phyloP scores from a whole-genome alignment of 2,888 invertebrate species.

The Aporophyla nigra region DNA sequence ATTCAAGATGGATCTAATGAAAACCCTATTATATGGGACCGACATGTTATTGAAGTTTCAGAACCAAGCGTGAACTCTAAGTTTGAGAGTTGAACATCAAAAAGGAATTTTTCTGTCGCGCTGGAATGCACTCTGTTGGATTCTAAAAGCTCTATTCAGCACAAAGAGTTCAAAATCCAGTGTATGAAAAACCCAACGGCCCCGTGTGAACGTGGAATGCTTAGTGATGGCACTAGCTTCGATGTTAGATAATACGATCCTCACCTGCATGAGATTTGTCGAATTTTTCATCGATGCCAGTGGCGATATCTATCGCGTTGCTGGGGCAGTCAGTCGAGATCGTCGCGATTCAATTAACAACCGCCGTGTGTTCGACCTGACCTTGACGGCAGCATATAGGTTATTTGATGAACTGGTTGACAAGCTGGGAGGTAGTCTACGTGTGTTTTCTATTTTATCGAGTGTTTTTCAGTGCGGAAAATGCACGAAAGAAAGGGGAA shows the following conservation, averaged over 20 bases:
- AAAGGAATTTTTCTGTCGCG: no score
- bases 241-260: background rate
- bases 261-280: background rate
- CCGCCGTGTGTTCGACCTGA: background rate
- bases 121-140: no score
- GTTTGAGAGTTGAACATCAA: no score
- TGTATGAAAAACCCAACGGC: no score
- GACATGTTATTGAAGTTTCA: background rate
- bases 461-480: background rate
- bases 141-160: no score
- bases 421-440: background rate
- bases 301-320: slow-evolving; percentile 1
- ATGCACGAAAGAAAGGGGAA: background rate
- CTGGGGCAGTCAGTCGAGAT: slow-evolving; percentile 29
- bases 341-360: slow-evolving; percentile 41
- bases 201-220: no score
- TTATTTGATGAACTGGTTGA: background rate
- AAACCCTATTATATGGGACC: no score
- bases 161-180: no score
- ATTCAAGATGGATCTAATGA: no score
- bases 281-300: slow-evolving; percentile 16
- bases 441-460: background rate
- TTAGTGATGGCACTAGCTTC: slow-evolving; percentile 16
- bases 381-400: slow-evolving; percentile 25
- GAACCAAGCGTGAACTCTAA: no score